Evolutionary conservation across 1,140 invertebrate species (phyloP).

Genomic region (Copidosoma floridanum): DNA sequence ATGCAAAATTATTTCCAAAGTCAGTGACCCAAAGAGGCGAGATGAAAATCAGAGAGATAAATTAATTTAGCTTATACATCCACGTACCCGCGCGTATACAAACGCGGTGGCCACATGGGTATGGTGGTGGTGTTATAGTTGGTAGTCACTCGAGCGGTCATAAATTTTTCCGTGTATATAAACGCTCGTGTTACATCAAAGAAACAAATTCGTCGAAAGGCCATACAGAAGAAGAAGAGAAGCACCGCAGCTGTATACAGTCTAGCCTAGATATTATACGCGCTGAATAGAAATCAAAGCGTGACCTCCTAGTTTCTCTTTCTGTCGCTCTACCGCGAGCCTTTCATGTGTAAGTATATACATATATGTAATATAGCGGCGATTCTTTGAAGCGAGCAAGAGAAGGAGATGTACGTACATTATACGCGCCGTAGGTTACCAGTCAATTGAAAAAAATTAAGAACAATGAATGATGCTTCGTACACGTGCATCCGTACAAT

Average conservation of each 20-base stretch:
- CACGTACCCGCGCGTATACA: no score
- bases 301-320: slow-evolving; percentile 1
- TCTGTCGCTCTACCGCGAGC: neutral
- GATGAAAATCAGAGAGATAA: neutral
- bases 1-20: no score
- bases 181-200: no score
- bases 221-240: neutral
- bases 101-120: no score
- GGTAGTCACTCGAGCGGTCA: neutral
- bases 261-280: neutral
- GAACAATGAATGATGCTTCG: slow-evolving; percentile 3
- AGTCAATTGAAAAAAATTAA: slow-evolving; percentile 9
- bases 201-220: slow-evolving; percentile 7
- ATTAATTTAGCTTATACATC: neutral
- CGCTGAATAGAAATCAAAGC: slow-evolving; percentile 8
- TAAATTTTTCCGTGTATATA: neutral
- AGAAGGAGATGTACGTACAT: no score
- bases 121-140: no score
- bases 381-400: slow-evolving; percentile 5
- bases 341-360: neutral
- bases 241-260: neutral
- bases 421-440: neutral
- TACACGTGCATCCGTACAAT: no score
- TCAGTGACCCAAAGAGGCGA: neutral
- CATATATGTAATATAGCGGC: neutral